Base-by-base conservation (phyloP, 2,797 vertebrate species). In the Pipistrellus nathusii region DNA sequence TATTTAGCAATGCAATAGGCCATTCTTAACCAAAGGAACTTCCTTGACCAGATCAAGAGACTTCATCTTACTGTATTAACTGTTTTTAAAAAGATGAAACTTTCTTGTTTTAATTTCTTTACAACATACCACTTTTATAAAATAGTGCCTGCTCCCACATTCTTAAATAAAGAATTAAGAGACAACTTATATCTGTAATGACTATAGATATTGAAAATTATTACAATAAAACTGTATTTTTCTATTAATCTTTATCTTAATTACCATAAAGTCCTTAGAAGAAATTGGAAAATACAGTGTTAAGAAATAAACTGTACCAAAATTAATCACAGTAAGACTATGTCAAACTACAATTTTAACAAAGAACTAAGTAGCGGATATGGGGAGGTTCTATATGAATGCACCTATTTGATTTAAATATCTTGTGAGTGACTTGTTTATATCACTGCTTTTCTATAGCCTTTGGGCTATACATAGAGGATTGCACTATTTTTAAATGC, bases 291-390 rank as follows among this genome's bases (percentile, higher is more conserved):
- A 87, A 80, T 75, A 83, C 7, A 57, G 20, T 62, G 14, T 75
- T 84, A 93, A 93, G 25, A 93, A 91, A 83, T 59, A n/a, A 91
- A 85, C 20, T 88, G 71, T 62, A 32, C 21, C 25, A 78, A 88
- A 93, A 85, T 69, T 59, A 87, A 85, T 82, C 46, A 91, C 1
- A 91, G 11, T 51, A 91, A 41, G 32, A 38, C 38, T 82, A 68
- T 77, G 38, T 46, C 5, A 89, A 77, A 80, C 30, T 69, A 83
- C 71, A 27, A 51, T 69, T 89, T 90, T 78, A 85, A 92, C 7
- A 32, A 12, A 85, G 38, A 89, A 71, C 25, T 15, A 23, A 91
- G 32, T 44, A 82, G 82, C 20, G 46, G 6, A 85, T 55, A 81
- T 51, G 23, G 1, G 2, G 13, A 71, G 27, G 85, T 25, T 30